Evolutionary conservation across 1,140 invertebrate genomes (phyloP).

Genomic region (Formica selysi): DNA sequence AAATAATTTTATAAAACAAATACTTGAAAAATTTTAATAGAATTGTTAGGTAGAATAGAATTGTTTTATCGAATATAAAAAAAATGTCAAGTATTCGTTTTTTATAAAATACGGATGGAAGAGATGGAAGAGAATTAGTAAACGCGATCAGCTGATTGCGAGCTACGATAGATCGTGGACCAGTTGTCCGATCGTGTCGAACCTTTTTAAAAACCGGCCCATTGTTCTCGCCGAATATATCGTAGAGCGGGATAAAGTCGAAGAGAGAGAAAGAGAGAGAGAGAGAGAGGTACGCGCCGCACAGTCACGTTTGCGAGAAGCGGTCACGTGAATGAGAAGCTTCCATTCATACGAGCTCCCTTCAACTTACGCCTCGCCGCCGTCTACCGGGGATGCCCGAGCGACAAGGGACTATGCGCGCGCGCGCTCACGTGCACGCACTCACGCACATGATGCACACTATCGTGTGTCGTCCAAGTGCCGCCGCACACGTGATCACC

Average conservation of each 20-base stretch:
- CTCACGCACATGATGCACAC: background rate
- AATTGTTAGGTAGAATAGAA: no score
- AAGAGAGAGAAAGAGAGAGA: no score
- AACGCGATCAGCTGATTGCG: background rate
- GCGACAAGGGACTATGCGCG: slow-evolving; percentile 52
- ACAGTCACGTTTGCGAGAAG: slow-evolving; percentile 45
- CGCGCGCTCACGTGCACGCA: background rate
- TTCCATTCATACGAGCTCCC: slow-evolving; percentile 78
- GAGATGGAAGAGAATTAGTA: background rate
- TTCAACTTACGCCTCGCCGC: slow-evolving; percentile 63
- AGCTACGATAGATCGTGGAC: background rate
- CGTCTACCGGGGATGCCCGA: slow-evolving; percentile 56
- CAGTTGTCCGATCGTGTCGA: slow-evolving; percentile 10
- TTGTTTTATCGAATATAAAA: no score
- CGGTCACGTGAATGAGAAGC: slow-evolving; percentile 77
- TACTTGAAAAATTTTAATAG: background rate
- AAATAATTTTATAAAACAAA: background rate
- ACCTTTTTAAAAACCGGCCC: slow-evolving; percentile 21
- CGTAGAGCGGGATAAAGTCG: slow-evolving; percentile 16
- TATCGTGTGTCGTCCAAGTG: slow-evolving; percentile 51
- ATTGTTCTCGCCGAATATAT: slow-evolving; percentile 51
- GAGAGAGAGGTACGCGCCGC: slow-evolving; percentile 24
- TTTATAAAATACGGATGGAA: background rate
- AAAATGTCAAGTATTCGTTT: background rate
- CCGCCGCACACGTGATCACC: slow-evolving; percentile 79